A percentile compares a stretch with the other conserved stretches of the same genome.
Conservation (phyloP, 1,140 invertebrate genomes). For the Bombus impatiens region DNA sequence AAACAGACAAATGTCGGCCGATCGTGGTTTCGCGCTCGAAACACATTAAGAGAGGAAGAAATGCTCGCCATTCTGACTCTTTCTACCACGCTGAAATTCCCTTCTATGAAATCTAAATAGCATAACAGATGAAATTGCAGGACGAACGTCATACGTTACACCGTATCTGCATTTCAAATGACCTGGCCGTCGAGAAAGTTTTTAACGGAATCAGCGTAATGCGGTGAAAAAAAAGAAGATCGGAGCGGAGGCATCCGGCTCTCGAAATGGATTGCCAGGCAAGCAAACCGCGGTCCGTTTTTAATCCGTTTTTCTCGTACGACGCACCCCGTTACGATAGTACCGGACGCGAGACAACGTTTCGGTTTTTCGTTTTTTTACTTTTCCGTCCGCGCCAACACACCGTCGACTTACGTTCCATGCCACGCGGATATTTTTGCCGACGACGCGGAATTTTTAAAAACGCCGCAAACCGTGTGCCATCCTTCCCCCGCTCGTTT, state of each 20-base stretch:
- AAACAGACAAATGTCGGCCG: neutral
- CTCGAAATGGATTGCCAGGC: neutral
- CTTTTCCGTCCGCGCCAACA: neutral
- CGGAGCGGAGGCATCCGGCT: neutral
- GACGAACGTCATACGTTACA: neutral
- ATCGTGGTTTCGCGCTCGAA: neutral
- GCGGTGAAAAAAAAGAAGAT: neutral
- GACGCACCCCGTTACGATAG: neutral
- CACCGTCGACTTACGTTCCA: neutral
- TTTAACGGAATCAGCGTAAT: neutral
- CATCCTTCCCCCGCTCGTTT: neutral
- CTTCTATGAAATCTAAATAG: neutral
- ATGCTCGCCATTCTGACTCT: neutral
- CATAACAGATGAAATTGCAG: neutral
- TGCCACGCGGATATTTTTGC: neutral
- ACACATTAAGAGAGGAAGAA: neutral
- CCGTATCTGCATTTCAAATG: conserved; percentile 5
- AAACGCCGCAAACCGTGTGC: neutral
- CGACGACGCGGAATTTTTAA: neutral
- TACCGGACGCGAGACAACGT: neutral
- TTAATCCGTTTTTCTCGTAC: conserved; percentile 6
- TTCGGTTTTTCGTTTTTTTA: neutral
- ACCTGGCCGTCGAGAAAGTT: conserved; percentile 2
- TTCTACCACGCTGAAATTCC: neutral
- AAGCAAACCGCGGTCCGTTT: neutral